These are phyloP conservation scores for Morone chrysops DNA, from an alignment of 2,113 vertebrate genomes.

Conservation along the genomic window DNA sequence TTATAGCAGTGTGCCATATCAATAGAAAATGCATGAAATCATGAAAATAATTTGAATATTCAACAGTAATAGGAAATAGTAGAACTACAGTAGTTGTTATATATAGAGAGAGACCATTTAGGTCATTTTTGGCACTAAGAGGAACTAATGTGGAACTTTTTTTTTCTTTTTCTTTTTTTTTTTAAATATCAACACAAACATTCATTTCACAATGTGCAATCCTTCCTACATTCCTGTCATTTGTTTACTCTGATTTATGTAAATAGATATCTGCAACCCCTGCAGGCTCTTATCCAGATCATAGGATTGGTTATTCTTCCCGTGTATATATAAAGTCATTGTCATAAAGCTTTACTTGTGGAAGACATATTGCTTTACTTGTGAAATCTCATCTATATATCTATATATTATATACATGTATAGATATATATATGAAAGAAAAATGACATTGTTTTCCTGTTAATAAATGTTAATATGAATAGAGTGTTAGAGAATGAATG, in stretches of 20 bases:
- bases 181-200: constrained; percentile 23
- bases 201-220: constrained; percentile 66
- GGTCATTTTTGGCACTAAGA: constrained; percentile 31
- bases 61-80: constrained; percentile 30
- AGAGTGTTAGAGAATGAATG: constrained; percentile 88
- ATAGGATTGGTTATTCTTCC: constrained; percentile 55
- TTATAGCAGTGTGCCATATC: constrained; percentile 62
- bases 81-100: constrained; percentile 44
- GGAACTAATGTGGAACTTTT: constrained; percentile 8
- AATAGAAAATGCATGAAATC: constrained; percentile 61
- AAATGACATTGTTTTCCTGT: constrained; percentile 80
- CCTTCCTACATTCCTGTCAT: constrained; percentile 72
- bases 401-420: constrained; percentile 42
- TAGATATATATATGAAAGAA: constrained; percentile 51
- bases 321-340: constrained; percentile 77
- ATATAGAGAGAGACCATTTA: constrained; percentile 30
- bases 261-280: constrained; percentile 75
- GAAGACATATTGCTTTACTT: constrained; percentile 75
- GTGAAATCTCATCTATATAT: constrained; percentile 60
- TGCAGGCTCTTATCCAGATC: constrained; percentile 58
- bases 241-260: constrained; percentile 72
- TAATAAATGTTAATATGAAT: constrained; percentile 87
- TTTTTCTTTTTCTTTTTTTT: not conserved
- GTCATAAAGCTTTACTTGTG: constrained; percentile 82
- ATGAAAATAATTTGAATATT: constrained; percentile 40